phyloP scores from a whole-genome alignment of 1,140 invertebrate genomes.

The Habropoda laboriosa region DNA sequence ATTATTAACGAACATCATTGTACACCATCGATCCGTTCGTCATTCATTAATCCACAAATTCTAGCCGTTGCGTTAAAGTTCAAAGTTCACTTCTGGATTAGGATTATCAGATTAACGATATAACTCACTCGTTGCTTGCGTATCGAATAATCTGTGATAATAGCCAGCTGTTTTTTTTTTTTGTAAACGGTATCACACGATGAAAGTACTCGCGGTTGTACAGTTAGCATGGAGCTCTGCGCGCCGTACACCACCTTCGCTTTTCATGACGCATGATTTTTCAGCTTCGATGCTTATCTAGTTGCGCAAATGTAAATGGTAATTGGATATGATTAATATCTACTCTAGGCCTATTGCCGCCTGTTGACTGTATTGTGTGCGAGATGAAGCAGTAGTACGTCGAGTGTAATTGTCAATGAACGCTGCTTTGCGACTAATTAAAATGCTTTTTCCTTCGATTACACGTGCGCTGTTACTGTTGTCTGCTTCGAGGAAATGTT shows the following conservation, averaged over 20 bases:
- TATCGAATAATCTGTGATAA: background rate
- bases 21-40: background rate
- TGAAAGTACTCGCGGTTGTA: background rate
- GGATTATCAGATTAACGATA: background rate
- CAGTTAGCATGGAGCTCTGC: background rate
- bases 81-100: background rate
- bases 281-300: background rate
- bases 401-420: background rate
- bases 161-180: too few relatives aligned
- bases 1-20: background rate
- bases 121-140: background rate
- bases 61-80: background rate
- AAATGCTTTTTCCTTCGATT: background rate
- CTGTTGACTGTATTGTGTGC: too few relatives aligned
- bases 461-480: too few relatives aligned
- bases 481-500: background rate
- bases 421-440: background rate
- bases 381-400: background rate
- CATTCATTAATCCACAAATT: background rate
- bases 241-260: too few relatives aligned
- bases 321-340: constrained; percentile 14
- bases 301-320: constrained; percentile 5
- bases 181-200: background rate
- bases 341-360: background rate
- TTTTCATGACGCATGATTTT: background rate